Evolutionary conservation across 2,113 vertebrate genomes (phyloP), one percentile per base, ranked within the genome.

Genomic region (Atrichornis clamosus): DNA sequence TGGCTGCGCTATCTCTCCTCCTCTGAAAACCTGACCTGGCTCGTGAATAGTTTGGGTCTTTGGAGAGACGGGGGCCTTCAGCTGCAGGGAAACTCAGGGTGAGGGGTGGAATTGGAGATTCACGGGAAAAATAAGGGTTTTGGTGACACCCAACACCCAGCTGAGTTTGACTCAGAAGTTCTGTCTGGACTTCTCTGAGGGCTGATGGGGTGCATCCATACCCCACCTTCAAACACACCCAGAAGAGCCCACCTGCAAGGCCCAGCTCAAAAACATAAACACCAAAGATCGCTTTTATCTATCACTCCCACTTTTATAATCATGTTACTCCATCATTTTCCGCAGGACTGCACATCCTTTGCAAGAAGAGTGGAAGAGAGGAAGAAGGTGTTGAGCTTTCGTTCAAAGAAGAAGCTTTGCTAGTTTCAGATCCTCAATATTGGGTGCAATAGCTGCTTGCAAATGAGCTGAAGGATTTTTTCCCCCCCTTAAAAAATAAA

Each of bases 61-160:
- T 56, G 42, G 73, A 90, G 56, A 53, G 62, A 78, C 46, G 47
- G 81, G 47, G 10, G 19, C 47, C 55, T 83, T 67, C 59, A 41
- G 41, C 68, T 50, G 59, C 78, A 59, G 27, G 2, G 5, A 49
- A 73, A 19, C 23, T 59, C 68, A 52, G 27, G 28, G 41, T 59
- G 63, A 86, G 46, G 68, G 74, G 67, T 6, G 33, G 55, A 72
- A 76, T 6, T 42, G 75, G 82, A 53, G 42, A 9, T 50, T 30
- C 13, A 21, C 0, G 1, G 64, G 16, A 28, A 81, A 76, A 76
- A 19, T 3, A 22, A 35, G 7, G 15, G 37, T 52, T 87, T 44
- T 3, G 5, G 24, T 79, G 28, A 47, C 3, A 12, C 16, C 17
- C 47, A 37, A 11, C 0, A 0, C 49, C 0, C 0, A 22, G 32